Evolutionary conservation across 1,140 invertebrate species (phyloP), one percentile per base, ranked within the genome.

Genomic region (Bombus fervidus): DNA sequence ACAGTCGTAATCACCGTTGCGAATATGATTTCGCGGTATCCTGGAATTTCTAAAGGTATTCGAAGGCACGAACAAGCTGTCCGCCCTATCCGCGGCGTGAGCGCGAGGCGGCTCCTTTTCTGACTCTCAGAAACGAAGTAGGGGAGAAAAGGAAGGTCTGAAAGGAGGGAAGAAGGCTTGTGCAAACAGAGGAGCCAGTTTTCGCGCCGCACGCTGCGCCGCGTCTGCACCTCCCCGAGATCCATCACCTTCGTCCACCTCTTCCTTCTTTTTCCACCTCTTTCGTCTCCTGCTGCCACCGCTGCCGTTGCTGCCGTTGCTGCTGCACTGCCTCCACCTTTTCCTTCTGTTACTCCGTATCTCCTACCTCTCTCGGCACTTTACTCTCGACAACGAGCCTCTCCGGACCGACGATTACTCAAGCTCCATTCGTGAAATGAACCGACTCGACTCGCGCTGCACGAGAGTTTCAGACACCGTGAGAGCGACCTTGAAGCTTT

Each of bases 131-230:
- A 31, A 34, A 25, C 43, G 41, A 89, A 83, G 89, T 74, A 91
- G 83, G 89, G 82, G 85, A 82, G 81, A 81, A 87, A 86, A 91
- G 86, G 86, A 86, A 86, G 86, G 87, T 79, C 78, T 82, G 59
- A 74, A 83, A 90, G 89, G 89, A 90, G 89, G 85, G 85, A 88
- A 91, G 81, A 86, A 91, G 74, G 87, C 91, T 91, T 92, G 90
- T 90, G 83, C 86, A 92, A 92, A 92, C 90, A 91, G 91, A 91
- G 87, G 85, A 91, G 91, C 90, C 90, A 91, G 89, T 91, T 92
- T 91, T 92, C 91, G 90, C 91, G 84, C 87, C 86, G 88, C 85
- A 87, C 82, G 87, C 89, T 90, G 86, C 79, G 83, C 86, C 83
- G 81, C 88, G 91, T 92, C 91, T 88, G 77, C 91, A 92, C 90